Base-by-base conservation (phyloP, 2,888 invertebrate genomes). In the Acleris literana region DNA sequence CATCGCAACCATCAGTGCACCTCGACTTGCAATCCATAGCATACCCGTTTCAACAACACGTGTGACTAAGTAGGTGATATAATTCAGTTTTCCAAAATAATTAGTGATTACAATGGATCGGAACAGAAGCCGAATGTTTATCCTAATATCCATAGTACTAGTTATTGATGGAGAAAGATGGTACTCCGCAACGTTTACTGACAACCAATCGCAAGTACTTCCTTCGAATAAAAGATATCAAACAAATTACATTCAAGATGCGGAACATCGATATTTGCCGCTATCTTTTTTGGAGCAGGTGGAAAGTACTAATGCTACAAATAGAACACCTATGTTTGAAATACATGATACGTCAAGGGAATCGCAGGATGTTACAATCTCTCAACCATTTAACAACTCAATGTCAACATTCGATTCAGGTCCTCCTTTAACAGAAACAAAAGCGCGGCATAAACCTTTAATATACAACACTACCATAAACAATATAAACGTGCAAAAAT, bases 161-260 rank as follows among this genome's bases (percentile, higher is more conserved):
- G 65, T 69, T 11, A 76, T 73, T 39, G 70, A 77, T 9, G 73
- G 80, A 53, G 79, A 84, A 69, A 73, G 70, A 6, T 88, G 88
- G 89, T 87, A 85, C 65, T 78, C 83, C 1, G 83, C 86, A 9
- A 73, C 76, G 16, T 61, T 79, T 1, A 48, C 75, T 17, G 80
- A 78, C 60, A 75, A 66, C 65, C 63, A 57, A 51, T 56, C 63
- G 64, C 61, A 52, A 54, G 29, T 57, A 53, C 51, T 51, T 18
- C 62, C 65, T 29, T 17, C 60, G 52, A 51, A 43, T 48, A 64
- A 57, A 51, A 51, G 48, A 29, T 62, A 53, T 46, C 55, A 52
- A 18, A 39, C 59, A n/a, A 57, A 68, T 67, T 54, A 53, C 43
- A 53, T 48, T 43, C 68, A 67, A 51, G 64, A 64, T 54, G 51